Evolutionary conservation across 2,888 invertebrate genomes (phyloP).

Genomic region (Priocnemis perturbator): DNA sequence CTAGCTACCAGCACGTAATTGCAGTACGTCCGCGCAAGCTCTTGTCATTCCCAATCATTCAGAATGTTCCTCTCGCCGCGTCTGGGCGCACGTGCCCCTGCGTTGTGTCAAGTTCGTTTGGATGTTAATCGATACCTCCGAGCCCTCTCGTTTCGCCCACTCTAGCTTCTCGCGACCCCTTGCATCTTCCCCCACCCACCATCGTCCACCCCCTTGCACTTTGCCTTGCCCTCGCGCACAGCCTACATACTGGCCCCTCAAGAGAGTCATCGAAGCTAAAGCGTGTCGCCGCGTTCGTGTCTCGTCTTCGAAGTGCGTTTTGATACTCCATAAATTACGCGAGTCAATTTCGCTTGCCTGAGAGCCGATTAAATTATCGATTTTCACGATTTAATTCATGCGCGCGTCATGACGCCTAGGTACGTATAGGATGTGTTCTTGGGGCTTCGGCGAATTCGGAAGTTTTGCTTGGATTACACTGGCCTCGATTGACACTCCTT

Average conservation of each 20-base stretch:
- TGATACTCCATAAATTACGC: neutral
- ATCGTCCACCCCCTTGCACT: conserved; percentile 15
- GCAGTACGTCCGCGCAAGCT: too few species aligned
- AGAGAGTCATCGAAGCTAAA: neutral
- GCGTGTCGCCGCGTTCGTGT: neutral
- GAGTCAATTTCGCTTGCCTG: too few species aligned
- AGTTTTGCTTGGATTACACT: too few species aligned
- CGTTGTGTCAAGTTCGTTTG: conserved; percentile 47
- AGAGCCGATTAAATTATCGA: too few species aligned
- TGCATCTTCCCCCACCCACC: conserved; percentile 11
- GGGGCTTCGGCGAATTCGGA: too few species aligned
- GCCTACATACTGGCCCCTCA: neutral
- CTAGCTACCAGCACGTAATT: too few species aligned
- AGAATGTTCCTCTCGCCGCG: conserved; percentile 7
- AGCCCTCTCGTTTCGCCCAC: conserved; percentile 34
- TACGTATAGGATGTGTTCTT: too few species aligned
- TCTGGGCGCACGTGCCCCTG: conserved; percentile 24
- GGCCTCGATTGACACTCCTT: too few species aligned
- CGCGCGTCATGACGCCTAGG: too few species aligned
- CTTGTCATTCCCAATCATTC: neutral
- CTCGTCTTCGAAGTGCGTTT: neutral
- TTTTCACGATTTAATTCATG: too few species aligned
- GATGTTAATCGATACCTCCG: conserved; percentile 47
- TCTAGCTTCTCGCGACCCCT: conserved; percentile 14
- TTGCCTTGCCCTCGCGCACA: conserved; percentile 9